These are phyloP conservation scores for Carollia perspicillata DNA, from an alignment of 2,113 vertebrate species.

Conservation along the genomic window DNA sequence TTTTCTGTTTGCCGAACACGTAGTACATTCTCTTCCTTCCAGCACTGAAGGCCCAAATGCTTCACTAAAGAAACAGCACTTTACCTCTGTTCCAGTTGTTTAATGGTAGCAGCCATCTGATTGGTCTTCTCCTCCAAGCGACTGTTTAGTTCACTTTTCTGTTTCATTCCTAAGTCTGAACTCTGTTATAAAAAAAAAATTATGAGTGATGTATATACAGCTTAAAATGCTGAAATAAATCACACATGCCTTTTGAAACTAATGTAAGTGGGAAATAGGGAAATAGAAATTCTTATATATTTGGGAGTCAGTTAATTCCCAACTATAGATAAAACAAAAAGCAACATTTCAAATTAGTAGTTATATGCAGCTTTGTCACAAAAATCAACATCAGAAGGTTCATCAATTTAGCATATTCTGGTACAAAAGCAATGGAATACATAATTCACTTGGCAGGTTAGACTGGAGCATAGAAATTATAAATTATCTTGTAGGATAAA, in stretches of 20 bases:
- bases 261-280: not conserved
- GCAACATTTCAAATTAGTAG: not conserved
- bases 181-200: constrained; percentile 81
- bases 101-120: constrained; percentile 96
- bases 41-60: not conserved
- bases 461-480: not conserved
- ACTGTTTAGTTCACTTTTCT: constrained; percentile 93
- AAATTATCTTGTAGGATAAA: not conserved
- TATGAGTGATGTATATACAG: not conserved
- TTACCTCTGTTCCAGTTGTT: constrained; percentile 97
- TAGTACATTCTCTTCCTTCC: not conserved
- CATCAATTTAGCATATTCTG: not conserved
- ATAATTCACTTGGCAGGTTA: not conserved
- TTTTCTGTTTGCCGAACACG: not conserved
- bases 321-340: not conserved
- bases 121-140: constrained; percentile 97
- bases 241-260: not conserved
- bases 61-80: not conserved
- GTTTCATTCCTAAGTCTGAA: constrained; percentile 90
- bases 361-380: not conserved
- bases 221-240: not conserved
- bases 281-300: not conserved
- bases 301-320: not conserved
- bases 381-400: not conserved
- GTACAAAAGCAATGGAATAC: not conserved